Evolutionary conservation across 2,797 vertebrate genomes (phyloP).

Genomic region (Ceyx erithaca): DNA sequence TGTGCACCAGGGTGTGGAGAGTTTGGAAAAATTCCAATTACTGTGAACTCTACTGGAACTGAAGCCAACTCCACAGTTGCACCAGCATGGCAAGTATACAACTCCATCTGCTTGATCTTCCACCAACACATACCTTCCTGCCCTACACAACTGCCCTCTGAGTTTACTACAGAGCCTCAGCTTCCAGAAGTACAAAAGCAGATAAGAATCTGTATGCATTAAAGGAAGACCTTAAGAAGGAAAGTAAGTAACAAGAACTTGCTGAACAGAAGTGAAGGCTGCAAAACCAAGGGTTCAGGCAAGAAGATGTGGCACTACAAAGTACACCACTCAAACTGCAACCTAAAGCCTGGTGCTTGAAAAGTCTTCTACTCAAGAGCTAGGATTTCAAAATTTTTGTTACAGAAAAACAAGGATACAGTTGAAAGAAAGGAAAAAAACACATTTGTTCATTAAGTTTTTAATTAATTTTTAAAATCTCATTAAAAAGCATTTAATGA

Average conservation of each 20-base stretch:
- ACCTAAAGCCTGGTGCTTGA: neutral
- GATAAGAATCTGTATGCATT: neutral
- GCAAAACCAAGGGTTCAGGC: neutral
- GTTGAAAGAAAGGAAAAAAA: too few relatives aligned
- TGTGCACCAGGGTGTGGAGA: neutral
- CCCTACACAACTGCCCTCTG: neutral
- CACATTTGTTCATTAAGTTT: too few relatives aligned
- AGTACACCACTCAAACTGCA: neutral
- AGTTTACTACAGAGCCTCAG: neutral
- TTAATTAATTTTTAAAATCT: too few relatives aligned
- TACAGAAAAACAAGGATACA: neutral
- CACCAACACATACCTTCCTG: neutral
- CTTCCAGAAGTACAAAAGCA: neutral
- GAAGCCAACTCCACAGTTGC: neutral
- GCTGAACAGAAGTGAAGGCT: neutral
- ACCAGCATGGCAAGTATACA: neutral
- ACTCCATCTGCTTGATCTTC: neutral
- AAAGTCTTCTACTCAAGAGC: neutral
- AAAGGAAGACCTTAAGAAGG: neutral
- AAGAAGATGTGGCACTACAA: accelerated
- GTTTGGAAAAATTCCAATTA: neutral
- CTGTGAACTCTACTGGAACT: neutral
- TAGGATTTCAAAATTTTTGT: neutral
- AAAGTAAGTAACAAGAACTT: neutral
- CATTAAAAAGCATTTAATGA: neutral